Evolutionary conservation across 2,113 vertebrate species (phyloP), one percentile per base, ranked within the genome.

Genomic region (Python bivittatus): DNA sequence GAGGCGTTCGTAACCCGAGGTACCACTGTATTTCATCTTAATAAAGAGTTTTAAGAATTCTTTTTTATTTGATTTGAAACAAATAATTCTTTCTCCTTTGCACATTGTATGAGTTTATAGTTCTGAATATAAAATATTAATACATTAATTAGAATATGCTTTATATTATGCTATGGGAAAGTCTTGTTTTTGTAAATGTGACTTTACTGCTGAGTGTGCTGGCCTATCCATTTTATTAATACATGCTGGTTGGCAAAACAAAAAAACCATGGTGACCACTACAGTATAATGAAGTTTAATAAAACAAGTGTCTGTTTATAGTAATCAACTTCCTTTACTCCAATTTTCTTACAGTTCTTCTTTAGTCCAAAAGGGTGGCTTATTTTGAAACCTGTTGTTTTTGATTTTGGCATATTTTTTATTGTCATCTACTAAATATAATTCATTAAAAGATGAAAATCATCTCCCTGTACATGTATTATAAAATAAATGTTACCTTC

Each of bases 271-370:
- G 29, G 27, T 53, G 87, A 72, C 29, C 11, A 87, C 12, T 25
- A 29, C 27, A 90, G 13, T 6, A 25, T 84, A 56, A 79, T 58
- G 23, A 93, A 22, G 53, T 42, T 83, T 90, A 87, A 83, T 29
- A 64, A 89, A 90, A 33, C 33, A 86, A 90, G 29, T 60, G 57
- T 54, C 33, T 79, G 54, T 90, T 93, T 90, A 83, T 23, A 53
- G 7, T 72, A 27, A 42, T 83, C 13, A 90, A 79, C 17, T 79
- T 68, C 61, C 38, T 90, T 87, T 83, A 79, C 64, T 90, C 29
- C 84, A 42, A 90, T 58, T 42, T 83, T 38, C 38, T 87, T 79
- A 85, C 60, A 52, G 12, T 58, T 58, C 3, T 54, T 72, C 15
- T 42, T 54, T 61, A 79, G 60, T 90, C 54, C 44, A 42, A 54